phyloP scores from a whole-genome alignment of 2,888 invertebrate genomes.

The Lydus trimaculatus region DNA sequence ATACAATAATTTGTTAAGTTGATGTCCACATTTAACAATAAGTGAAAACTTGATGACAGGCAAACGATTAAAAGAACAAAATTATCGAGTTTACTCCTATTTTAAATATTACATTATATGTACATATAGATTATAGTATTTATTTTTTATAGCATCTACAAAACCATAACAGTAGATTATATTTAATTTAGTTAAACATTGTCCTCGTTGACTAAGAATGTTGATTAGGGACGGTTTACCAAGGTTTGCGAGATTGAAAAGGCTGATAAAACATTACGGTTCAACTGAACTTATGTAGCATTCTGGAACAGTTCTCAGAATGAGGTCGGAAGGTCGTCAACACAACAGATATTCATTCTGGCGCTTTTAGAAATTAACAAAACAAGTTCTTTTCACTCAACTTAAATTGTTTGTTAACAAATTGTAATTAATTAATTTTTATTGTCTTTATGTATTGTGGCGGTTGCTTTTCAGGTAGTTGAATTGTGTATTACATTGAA shows the following conservation, averaged over 20 bases:
- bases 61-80: neutral
- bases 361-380: slow-evolving; percentile 1
- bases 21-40: neutral
- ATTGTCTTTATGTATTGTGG: slow-evolving; percentile 11
- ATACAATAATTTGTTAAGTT: neutral
- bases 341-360: slow-evolving; percentile 26
- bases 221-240: slow-evolving; percentile 14
- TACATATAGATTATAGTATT: neutral
- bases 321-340: slow-evolving; percentile 38
- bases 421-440: neutral
- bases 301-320: slow-evolving; percentile 37
- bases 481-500: slow-evolving; percentile 18
- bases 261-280: slow-evolving; percentile 44
- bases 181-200: slow-evolving; percentile 30
- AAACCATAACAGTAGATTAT: slow-evolving; percentile 12
- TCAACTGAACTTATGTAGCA: slow-evolving; percentile 42
- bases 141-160: neutral
- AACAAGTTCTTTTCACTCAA: neutral
- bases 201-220: slow-evolving; percentile 18
- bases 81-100: neutral
- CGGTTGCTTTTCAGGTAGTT: slow-evolving; percentile 11
- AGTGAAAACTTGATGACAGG: neutral
- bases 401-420: neutral
- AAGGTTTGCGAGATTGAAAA: slow-evolving; percentile 39
- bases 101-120: neutral